Base-by-base conservation (phyloP, 2,888 invertebrate species). In the Pseudanteris insignis region DNA sequence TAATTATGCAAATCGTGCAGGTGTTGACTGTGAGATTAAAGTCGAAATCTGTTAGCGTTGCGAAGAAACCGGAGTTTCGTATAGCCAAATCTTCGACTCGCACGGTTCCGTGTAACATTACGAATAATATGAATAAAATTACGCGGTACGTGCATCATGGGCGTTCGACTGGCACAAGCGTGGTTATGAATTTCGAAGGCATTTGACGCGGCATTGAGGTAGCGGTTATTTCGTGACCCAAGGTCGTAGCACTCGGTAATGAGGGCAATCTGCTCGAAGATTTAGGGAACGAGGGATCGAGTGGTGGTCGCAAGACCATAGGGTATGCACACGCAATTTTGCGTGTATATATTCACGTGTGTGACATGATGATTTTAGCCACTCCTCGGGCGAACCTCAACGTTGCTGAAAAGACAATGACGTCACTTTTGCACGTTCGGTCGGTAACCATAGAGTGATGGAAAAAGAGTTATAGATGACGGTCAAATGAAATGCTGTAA, bases 261-360 rank as follows among this genome's bases (percentile, higher is more conserved):
- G 44, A 54, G 46, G 38, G 54, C 41, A 47, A 47, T 55, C 47
- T 47, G 41, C 30, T 29, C 18, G 44, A 55, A 55, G 36, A 47
- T 55, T 50, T 34, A 40, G 50, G 41, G 36, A 30, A 37, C 13
- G 54, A 40, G 24, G 28, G 26, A n/a, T 25, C 30, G 28, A 21
- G 30, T n/a, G 10, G 21, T 6, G 10, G 21, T 6, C n/a, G 25
- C 13, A 40, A 40, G 32, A 33, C 28, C 37, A 32, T 32, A 15
- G 11, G 44, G 11, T 10, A 21, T 28, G 28, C 9, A 18, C 59
- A 59, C 59, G 59, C 59, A 59, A 59, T 47, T 41, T 51, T 53
- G 53, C 59, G 59, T 53, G 59, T 25, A 41, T 13, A 46, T 37
- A 48, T 60, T 60, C 47, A 43, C 54, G 53, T 60, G 47, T 48